Conservation (phyloP, 2,888 invertebrate species). For the Ecdyonurus torrentis region DNA sequence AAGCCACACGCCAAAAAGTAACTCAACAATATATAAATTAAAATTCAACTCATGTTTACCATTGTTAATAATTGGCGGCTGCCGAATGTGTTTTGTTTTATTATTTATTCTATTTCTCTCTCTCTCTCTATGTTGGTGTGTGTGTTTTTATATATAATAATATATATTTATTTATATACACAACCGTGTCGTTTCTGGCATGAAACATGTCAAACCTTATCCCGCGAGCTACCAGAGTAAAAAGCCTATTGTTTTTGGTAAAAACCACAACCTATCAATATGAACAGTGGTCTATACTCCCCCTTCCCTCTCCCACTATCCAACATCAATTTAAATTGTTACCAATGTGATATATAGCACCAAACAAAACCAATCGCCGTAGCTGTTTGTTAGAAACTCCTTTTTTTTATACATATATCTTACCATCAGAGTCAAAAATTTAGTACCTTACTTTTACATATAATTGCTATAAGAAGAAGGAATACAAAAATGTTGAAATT, state of each 20-base stretch:
- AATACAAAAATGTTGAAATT: too few relatives aligned
- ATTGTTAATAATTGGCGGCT: constrained; percentile 3
- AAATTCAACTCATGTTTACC: not conserved
- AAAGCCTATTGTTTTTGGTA: not conserved
- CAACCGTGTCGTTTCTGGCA: not conserved
- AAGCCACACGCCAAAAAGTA: not conserved
- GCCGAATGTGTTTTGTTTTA: not conserved
- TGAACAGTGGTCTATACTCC: not conserved
- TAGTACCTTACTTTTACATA: too few relatives aligned
- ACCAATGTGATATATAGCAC: not conserved
- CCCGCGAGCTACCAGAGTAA: too few relatives aligned
- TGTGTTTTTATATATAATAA: too few relatives aligned
- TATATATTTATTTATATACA: too few relatives aligned
- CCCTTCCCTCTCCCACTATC: too few relatives aligned
- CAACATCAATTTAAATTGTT: constrained; percentile 1
- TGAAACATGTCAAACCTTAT: not conserved
- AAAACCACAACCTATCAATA: not conserved
- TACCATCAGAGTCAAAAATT: too few relatives aligned
- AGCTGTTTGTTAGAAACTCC: too few relatives aligned
- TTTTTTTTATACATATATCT: too few relatives aligned
- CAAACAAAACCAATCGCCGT: too few relatives aligned
- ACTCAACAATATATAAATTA: not conserved
- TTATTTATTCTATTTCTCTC: not conserved
- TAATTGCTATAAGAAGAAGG: too few relatives aligned
- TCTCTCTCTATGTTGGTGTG: not conserved